Base-by-base conservation (phyloP, 1,140 invertebrate species). In the Drosophila teissieri region DNA sequence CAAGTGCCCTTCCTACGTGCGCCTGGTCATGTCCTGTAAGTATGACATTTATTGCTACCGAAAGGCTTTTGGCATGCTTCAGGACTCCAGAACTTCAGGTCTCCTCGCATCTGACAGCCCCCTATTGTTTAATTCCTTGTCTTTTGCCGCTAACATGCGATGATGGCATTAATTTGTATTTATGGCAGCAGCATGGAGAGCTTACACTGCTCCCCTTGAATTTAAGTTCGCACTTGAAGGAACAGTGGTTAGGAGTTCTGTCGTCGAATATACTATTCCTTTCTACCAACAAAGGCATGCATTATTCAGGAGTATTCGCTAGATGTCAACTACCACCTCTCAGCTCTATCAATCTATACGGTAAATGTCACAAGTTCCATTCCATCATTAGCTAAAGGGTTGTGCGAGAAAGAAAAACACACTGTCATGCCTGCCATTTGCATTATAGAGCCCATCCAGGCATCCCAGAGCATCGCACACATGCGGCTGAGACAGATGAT, bases 31-130 rank as follows among this genome's bases (percentile, higher is more conserved):
- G 36, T 70, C 68, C 24, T 49, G 51, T 49, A 69, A 70, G 67
- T 89, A 84, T 89, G 84, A 89, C 84, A 83, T 84, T 89, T 85
- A 89, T 89, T 89, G 84, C 85, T 89, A 75, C 77, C 64, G 84
- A 89, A 89, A 88, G 85, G 80, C 81, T 90, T 88, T 83, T 88
- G 79, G 79, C 83, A 86, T 82, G 79, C 80, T 80, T 89, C 72
- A 86, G 76, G 83, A 55, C 75, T 84, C 67, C 31, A 45, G 52
- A 72, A 83, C 62, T 84, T 73, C 31, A 45, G 52, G 77, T 84
- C 62, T 80, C 70, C 65, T 42, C 52, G 56, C 69, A 62, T 81
- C 64, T 82, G 74, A 82, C 80, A 78, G 80, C 52, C 63, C 51
- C 24, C 11, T 37, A 17, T 49, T 31, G 48, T 27, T 15, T 55